Percentiles rank a stretch among this genome's conserved stretches.
Conservation (phyloP, 2,888 invertebrate genomes). For the Drosophila greeni region DNA sequence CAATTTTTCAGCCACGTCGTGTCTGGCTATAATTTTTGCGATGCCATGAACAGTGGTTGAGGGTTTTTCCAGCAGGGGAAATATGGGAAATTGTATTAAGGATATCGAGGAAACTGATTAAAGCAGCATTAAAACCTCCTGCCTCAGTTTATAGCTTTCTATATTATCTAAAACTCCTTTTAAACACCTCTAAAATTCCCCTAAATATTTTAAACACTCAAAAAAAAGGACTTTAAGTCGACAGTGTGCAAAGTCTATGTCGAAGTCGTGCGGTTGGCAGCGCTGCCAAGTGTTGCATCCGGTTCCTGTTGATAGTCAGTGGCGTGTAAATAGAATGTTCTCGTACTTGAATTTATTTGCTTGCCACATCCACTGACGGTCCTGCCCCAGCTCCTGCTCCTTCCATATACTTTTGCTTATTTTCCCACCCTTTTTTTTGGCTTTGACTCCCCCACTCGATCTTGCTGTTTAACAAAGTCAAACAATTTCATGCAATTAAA, state of each 20-base stretch:
- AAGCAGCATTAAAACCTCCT: no score
- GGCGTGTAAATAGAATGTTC: constrained; percentile 71
- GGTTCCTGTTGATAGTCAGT: constrained; percentile 72
- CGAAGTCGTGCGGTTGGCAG: constrained; percentile 60
- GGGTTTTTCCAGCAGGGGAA: not conserved
- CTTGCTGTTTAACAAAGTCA: constrained; percentile 70
- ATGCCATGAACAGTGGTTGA: constrained; percentile 25
- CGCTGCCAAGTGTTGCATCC: constrained; percentile 73
- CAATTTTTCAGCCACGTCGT: constrained; percentile 60
- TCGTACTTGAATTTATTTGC: constrained; percentile 67
- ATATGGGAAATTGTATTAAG: no score
- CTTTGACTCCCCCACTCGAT: constrained; percentile 22
- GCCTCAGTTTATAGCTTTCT: no score
- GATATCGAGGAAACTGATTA: no score
- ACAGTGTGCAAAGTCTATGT: constrained; percentile 33
- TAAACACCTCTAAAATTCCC: not conserved
- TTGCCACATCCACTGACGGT: constrained; percentile 41
- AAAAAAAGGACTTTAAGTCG: constrained; percentile 3
- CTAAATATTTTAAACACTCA: not conserved
- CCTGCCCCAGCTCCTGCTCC: not conserved
- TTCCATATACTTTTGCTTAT: constrained; percentile 1
- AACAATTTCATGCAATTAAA: constrained; percentile 76
- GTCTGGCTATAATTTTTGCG: constrained; percentile 63
- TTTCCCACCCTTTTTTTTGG: not conserved
- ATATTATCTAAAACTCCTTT: not conserved